phyloP scores from a whole-genome alignment of 64 coral and sea anemone genomes.

The Pachyseris speciosa region DNA sequence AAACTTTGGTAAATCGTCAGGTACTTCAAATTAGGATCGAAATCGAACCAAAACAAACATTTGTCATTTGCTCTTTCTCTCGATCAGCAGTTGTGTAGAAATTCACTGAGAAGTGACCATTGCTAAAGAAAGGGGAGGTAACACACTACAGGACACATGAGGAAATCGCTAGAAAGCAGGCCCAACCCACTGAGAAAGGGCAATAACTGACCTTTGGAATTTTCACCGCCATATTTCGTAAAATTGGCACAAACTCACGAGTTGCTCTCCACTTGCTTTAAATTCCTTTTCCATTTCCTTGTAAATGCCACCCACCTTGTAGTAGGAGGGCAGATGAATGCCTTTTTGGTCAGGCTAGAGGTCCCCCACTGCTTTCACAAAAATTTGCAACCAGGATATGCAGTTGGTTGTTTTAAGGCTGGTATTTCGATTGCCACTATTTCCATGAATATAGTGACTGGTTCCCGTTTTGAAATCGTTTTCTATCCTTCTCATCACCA shows the following conservation, averaged over 20 bases:
- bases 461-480: slow-evolving; percentile 27
- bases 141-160: neutral
- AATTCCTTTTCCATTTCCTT: slow-evolving; percentile 27
- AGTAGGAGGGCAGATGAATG: slow-evolving; percentile 36
- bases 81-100: neutral
- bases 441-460: slow-evolving; percentile 1
- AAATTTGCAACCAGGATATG: slow-evolving; percentile 48
- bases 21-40: neutral
- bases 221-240: slow-evolving; percentile 37
- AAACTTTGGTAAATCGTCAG: neutral
- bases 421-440: neutral
- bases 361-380: slow-evolving; percentile 24
- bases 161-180: neutral
- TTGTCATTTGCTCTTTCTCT: neutral
- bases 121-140: no score
- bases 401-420: slow-evolving; percentile 15
- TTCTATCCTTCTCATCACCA: slow-evolving; percentile 19
- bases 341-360: slow-evolving; percentile 28
- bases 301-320: neutral
- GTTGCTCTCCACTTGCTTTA: neutral
- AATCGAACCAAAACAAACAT: neutral
- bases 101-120: neutral
- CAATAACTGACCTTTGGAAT: slow-evolving; percentile 33
- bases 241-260: slow-evolving; percentile 38
- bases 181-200: neutral